Evolutionary conservation across 2,113 vertebrate genomes (phyloP).

Genomic region (Phalacrocorax aristotelis): DNA sequence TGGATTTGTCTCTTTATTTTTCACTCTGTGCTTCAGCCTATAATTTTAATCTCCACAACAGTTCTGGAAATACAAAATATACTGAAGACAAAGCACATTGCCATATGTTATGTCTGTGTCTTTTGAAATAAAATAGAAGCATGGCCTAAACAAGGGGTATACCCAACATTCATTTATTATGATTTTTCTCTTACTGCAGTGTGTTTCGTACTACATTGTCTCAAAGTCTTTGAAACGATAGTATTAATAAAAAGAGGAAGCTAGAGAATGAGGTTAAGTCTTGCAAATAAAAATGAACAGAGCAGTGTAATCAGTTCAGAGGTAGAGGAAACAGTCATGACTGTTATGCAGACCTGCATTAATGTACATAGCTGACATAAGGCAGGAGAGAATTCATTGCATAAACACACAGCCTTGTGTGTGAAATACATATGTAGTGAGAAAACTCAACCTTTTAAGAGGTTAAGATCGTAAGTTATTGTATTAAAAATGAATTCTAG

Average conservation of each 20-base stretch:
- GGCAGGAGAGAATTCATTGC: slow-evolving; percentile 27
- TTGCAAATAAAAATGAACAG: slow-evolving; percentile 1
- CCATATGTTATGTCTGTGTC: neutral
- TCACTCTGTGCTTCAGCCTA: neutral
- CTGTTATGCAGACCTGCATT: neutral
- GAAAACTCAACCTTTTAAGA: neutral
- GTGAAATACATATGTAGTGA: neutral
- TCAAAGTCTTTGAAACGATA: neutral
- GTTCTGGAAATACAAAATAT: neutral
- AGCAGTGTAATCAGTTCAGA: neutral
- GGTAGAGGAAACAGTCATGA: neutral
- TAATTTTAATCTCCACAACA: neutral
- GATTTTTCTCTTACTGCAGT: neutral
- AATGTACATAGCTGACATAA: neutral
- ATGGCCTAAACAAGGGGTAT: neutral
- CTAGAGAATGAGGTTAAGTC: neutral
- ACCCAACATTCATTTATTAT: neutral
- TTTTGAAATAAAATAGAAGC: neutral
- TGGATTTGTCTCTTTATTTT: neutral
- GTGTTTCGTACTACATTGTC: neutral
- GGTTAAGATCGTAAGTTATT: neutral
- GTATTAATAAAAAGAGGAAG: slow-evolving; percentile 6
- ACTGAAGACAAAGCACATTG: neutral
- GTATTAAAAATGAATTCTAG: neutral
- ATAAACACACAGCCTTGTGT: slow-evolving; percentile 7